phyloP scores from a whole-genome alignment of 2,888 invertebrate genomes.

The Apamea anceps region DNA sequence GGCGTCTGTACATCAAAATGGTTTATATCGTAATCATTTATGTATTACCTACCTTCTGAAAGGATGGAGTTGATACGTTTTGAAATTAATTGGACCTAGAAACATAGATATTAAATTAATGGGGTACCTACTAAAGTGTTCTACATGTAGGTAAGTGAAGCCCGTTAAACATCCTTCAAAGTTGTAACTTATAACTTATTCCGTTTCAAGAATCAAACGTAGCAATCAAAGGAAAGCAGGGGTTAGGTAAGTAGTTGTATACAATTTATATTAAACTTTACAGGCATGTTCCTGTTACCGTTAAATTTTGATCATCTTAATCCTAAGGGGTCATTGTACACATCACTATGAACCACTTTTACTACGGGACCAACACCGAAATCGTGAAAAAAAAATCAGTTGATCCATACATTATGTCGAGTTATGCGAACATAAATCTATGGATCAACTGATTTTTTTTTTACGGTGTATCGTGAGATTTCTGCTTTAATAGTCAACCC shows the following conservation, averaged over 20 bases:
- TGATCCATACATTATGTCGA: too few relatives aligned
- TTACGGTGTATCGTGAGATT: neutral
- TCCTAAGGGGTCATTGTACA: too few relatives aligned
- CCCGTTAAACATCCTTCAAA: constrained; percentile 10
- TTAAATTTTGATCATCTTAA: too few relatives aligned
- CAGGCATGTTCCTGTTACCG: neutral
- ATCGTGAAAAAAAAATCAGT: too few relatives aligned
- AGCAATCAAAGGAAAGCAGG: constrained; percentile 13
- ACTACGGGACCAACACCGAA: too few relatives aligned
- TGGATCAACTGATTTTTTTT: too few relatives aligned
- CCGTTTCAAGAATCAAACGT: constrained; percentile 13
- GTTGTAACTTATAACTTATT: constrained; percentile 16
- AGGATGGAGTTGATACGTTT: neutral
- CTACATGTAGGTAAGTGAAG: neutral
- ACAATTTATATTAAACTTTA: neutral
- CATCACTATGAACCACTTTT: too few relatives aligned
- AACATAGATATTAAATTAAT: neutral
- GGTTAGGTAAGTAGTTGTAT: constrained; percentile 1
- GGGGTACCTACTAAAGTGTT: neutral
- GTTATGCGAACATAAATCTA: too few relatives aligned
- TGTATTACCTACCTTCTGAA: neutral
- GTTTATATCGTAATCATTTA: neutral
- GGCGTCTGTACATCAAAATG: too few relatives aligned
- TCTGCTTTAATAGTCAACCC: neutral
- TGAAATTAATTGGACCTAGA: neutral